Conservation (phyloP, 2,113 vertebrate genomes). For the Xerus inauris region DNA sequence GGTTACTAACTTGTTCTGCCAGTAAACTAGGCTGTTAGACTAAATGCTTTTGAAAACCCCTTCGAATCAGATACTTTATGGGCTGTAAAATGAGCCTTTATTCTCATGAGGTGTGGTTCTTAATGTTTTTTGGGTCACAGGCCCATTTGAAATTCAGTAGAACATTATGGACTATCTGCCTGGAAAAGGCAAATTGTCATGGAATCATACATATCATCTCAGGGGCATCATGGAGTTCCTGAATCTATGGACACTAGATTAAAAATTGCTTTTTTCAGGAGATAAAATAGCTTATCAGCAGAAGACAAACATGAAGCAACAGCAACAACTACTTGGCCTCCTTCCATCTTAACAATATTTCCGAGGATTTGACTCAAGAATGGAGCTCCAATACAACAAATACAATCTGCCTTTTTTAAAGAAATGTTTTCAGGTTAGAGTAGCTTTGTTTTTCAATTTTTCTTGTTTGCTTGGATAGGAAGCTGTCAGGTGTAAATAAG, state of each 20-base stretch:
- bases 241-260: constrained; percentile 10
- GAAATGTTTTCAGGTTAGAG: not conserved
- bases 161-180: constrained; percentile 34
- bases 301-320: constrained; percentile 52
- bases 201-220: constrained; percentile 12
- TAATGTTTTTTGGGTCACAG: constrained; percentile 46
- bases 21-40: constrained; percentile 46
- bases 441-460: not conserved
- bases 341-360: constrained; percentile 32
- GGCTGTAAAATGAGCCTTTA: constrained; percentile 52
- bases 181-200: constrained; percentile 37
- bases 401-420: not conserved
- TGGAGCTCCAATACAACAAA: constrained; percentile 20
- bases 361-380: constrained; percentile 38
- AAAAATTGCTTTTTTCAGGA: constrained; percentile 38
- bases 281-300: constrained; percentile 21
- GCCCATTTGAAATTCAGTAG: constrained; percentile 59
- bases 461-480: constrained; percentile 60
- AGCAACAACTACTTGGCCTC: constrained; percentile 4
- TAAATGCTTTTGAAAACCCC: constrained; percentile 34
- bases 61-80: constrained; percentile 49
- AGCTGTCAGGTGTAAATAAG: constrained; percentile 43
- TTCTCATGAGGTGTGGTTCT: constrained; percentile 16
- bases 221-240: constrained; percentile 37
- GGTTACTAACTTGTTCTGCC: not conserved